Conservation (phyloP, 2,797 vertebrate genomes). For the Orientallactaga sibirica region DNA sequence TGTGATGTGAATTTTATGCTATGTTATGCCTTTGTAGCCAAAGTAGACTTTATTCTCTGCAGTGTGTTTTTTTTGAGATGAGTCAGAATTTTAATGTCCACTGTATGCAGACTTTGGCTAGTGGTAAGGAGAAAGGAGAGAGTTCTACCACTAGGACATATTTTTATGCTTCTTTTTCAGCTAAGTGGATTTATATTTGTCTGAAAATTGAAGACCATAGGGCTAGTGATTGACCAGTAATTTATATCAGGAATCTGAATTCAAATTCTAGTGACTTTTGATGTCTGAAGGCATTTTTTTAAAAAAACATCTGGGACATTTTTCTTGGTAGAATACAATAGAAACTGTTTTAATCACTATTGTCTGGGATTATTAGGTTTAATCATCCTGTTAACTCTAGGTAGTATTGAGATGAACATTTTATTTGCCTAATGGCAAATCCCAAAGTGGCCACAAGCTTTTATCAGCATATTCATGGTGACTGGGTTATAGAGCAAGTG, state of each 20-base stretch:
- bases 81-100: not conserved
- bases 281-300: not conserved
- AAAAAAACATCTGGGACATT: not conserved
- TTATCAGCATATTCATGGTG: not conserved
- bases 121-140: no score
- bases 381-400: not conserved
- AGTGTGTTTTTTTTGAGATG: not conserved
- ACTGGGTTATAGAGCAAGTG: not conserved
- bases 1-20: not conserved
- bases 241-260: not conserved
- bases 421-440: not conserved
- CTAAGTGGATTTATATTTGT: not conserved
- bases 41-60: not conserved
- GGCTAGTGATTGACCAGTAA: not conserved
- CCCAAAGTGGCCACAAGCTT: not conserved
- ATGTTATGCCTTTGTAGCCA: not conserved
- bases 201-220: not conserved
- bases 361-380: not conserved
- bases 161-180: not conserved
- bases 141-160: not conserved
- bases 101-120: no score
- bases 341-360: not conserved
- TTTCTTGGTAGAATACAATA: not conserved
- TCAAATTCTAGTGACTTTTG: not conserved
- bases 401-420: not conserved